Evolutionary conservation across 2,797 vertebrate genomes (phyloP).

Genomic region (Alca torda): DNA sequence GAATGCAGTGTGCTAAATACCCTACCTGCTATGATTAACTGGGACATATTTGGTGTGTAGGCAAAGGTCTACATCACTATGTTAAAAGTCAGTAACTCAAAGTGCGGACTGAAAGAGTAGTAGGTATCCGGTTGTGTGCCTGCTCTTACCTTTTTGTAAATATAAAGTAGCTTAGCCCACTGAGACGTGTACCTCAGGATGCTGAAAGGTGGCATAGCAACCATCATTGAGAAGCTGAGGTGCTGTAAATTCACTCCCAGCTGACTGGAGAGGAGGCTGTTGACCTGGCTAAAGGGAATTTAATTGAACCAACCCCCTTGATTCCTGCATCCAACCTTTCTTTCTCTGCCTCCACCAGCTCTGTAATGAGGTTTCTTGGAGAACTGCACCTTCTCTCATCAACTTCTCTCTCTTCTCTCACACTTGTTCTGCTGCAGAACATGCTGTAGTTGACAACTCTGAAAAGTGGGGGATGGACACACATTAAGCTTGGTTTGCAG

Average conservation of each 20-base stretch:
- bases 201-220: neutral
- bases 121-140: neutral
- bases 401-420: neutral
- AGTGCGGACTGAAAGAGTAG: neutral
- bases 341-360: neutral
- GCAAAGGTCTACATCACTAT: neutral
- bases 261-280: neutral
- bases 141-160: neutral
- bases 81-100: neutral
- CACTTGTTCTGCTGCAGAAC: neutral
- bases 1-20: neutral
- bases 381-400: neutral
- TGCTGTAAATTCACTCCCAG: neutral
- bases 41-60: neutral
- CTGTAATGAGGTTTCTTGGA: neutral
- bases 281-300: neutral
- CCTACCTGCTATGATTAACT: neutral
- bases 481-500: neutral
- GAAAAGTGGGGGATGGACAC: neutral
- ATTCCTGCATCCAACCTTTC: neutral
- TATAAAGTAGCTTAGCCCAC: neutral
- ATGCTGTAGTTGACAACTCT: neutral
- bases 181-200: neutral
- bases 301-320: neutral
- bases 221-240: neutral